Base-by-base conservation (phyloP, 2,888 invertebrate genomes). In the Stratiomys singularior region DNA sequence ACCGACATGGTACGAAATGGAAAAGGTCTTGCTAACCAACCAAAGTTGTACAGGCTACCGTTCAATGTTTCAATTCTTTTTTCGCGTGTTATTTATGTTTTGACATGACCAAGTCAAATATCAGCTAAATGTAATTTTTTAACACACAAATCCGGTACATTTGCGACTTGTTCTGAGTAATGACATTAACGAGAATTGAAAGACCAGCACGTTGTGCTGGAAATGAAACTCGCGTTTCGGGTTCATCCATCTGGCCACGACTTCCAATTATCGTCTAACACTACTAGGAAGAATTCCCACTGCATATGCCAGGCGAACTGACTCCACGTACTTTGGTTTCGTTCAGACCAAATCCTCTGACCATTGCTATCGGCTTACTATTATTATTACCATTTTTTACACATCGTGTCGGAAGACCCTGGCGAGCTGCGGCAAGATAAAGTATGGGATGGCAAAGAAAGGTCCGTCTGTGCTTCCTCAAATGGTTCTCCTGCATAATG, bases 401-500 rank as follows among this genome's bases (percentile, higher is more conserved):
- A 67, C 46, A 21, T 46, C 46, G 25, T 25, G 44, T 46, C 46
- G 21, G 25, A 46, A 25, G 23, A 46, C 44, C 15, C 69, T 37
- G 66, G 18, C 3, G 9, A 9, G 37, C 37, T 3, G 9, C 9
- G 37, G 37, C 9, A 37, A 37, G 37, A 9, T 37, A 37, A 5
- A 37, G 9, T 37, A 37, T 37, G 37, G 37, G 3, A 37, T 37
- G 37, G 37, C 37, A 37, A 37, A 37, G 37, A 37, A 37, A 64
- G 28, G 64, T 25, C 28, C 64, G 28, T 18, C 52, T 56, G 11
- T 23, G 52, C 74, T 60, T 74, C 74, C 74, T 58, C 74, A 74
- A 74, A 74, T 30, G 60, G 58, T 1, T 47, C 46, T 46, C 69
- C 80, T 82, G 81, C 81, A 82, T 81, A 82, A 81, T 82, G 79